Evolutionary conservation across 2,113 vertebrate genomes (phyloP), one percentile per base, ranked within the genome.

Genomic region (Calonectris borealis): DNA sequence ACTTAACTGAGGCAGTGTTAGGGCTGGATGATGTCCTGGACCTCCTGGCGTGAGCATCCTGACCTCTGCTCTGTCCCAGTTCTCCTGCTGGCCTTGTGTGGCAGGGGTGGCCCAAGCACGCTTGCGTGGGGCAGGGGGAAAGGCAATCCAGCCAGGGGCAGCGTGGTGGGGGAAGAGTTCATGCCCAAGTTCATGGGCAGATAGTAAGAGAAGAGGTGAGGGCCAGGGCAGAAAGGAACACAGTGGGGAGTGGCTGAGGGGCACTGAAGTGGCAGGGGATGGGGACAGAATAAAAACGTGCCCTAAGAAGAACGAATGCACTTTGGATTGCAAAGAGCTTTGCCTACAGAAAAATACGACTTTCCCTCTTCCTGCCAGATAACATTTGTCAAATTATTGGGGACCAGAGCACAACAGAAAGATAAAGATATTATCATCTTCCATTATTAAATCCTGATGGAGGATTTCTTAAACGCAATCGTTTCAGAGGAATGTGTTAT

Each of bases 401-500:
- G 91, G 65, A 69, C 36, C 52, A 34, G 57, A 94, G 57, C 31
- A 84, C 48, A 92, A 93, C 54, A 92, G 70, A 48, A 88, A 90
- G 69, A 68, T 84, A 84, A 91, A 93, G 96, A 96, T 97, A 91
- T 89, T 92, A 94, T 87, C 77, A 29, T 64, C 77, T 94, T 94
- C 92, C 65, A 72, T 96, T 95, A 96, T 94, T 95, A 94, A 95
- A 87, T 88, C 88, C 80, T 88, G 88, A 93, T 76, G 70, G 92
- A 94, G 77, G 70, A 81, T 94, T 96, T 93, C 69, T 94, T 93
- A 88, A 83, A 83, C 0, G 1, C 77, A 86, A 60, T 57, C 6
- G 0, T 86, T 96, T 92, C 81, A 66, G 77, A 95, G 31, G 44
- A 91, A 84, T 54, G 86, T 86, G 93, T 91, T 90, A 90, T 93